These are phyloP conservation scores for Thereva nobilitata DNA, from an alignment of 2,888 invertebrate species.

Conservation along the genomic window DNA sequence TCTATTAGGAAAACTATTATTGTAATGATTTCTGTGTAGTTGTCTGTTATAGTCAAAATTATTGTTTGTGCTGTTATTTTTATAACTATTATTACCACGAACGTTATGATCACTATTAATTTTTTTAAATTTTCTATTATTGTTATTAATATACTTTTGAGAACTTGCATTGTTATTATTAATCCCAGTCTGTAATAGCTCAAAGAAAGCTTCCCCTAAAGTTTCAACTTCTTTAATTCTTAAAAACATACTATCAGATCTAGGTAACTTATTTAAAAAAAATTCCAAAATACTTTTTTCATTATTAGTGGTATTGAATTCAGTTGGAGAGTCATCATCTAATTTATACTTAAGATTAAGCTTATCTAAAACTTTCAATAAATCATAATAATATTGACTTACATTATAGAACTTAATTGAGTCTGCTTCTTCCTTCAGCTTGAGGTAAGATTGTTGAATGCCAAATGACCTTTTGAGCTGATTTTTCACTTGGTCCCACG, in stretches of 20 bases:
- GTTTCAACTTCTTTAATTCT: constrained; percentile 6
- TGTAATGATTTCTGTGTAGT: too few relatives aligned
- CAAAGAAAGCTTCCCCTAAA: constrained; percentile 16
- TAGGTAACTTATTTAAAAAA: constrained; percentile 14
- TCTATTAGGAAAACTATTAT: too few relatives aligned
- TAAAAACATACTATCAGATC: constrained; percentile 10
- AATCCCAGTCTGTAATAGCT: constrained; percentile 5
- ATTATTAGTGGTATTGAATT: constrained; percentile 14
- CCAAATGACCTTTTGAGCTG: constrained; percentile 20
- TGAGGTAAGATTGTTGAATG: constrained; percentile 7
- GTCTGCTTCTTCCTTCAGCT: constrained; percentile 21
- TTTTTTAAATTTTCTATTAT: not conserved
- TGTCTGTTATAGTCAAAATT: too few relatives aligned
- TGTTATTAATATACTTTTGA: not conserved
- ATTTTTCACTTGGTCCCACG: constrained; percentile 3
- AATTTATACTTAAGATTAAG: constrained; percentile 23
- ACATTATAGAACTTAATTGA: not conserved
- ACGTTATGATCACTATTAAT: too few relatives aligned
- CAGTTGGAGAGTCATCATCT: not conserved
- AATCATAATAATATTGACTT: constrained; percentile 17
- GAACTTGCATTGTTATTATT: constrained; percentile 1
- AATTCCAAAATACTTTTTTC: constrained; percentile 16
- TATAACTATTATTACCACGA: too few relatives aligned
- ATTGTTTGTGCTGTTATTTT: too few relatives aligned
- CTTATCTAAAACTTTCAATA: constrained; percentile 26